These are phyloP conservation scores for Trachemys scripta DNA, from an alignment of 2,113 vertebrate species.

Conservation along the genomic window DNA sequence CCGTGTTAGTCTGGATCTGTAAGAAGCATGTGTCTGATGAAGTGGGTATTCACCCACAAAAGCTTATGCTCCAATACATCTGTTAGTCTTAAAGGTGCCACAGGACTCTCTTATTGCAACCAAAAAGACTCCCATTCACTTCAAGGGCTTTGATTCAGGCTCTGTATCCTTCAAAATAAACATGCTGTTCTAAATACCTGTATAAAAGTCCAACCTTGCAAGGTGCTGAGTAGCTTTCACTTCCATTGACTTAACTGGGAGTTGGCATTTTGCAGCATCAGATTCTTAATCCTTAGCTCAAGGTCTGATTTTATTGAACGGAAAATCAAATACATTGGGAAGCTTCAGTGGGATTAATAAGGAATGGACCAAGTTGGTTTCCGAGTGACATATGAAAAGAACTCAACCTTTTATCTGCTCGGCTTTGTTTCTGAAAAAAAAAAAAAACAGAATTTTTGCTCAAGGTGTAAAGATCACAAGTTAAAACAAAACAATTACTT, in stretches of 20 bases:
- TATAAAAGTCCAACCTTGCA: background rate
- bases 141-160: conserved; percentile 2
- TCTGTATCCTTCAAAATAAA: conserved; percentile 20
- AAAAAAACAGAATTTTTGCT: background rate
- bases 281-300: background rate
- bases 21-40: too few species aligned
- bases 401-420: rapidly evolving
- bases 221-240: background rate
- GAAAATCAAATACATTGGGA: background rate
- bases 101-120: background rate
- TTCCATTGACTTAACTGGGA: background rate
- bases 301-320: background rate
- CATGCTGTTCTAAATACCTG: background rate
- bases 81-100: too few species aligned
- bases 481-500: background rate
- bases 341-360: background rate
- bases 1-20: too few species aligned
- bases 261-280: background rate
- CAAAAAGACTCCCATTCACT: conserved; percentile 20
- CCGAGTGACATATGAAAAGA: background rate
- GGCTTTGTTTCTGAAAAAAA: background rate
- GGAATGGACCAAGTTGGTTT: background rate
- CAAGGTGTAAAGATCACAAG: background rate
- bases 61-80: too few species aligned
- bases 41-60: too few species aligned